phyloP scores from a whole-genome alignment of 2,797 vertebrate genomes.

The Crenuchus spilurus region DNA sequence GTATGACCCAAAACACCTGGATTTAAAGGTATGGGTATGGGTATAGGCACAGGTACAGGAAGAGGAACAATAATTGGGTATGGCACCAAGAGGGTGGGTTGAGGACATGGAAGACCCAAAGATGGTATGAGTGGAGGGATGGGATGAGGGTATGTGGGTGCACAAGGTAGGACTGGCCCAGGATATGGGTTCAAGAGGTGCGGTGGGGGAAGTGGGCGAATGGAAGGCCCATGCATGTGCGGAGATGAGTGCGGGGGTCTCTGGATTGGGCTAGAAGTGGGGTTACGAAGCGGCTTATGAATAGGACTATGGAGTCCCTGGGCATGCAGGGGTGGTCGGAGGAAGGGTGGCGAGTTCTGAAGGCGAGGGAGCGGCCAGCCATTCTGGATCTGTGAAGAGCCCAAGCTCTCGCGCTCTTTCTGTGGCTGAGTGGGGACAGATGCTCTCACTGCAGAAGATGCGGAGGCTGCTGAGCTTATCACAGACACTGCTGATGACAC shows the following conservation, averaged over 20 bases:
- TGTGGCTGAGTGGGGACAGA: conserved; percentile 3
- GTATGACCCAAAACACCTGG: conserved; percentile 84
- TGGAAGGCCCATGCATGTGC: conserved; percentile 78
- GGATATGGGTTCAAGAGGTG: conserved; percentile 87
- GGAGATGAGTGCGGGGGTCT: conserved; percentile 66
- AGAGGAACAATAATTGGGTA: conserved; percentile 96
- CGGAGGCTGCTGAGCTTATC: conserved; percentile 75
- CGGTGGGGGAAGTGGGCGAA: conserved; percentile 76
- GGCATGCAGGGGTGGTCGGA: conserved; percentile 82
- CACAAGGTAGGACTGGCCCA: conserved; percentile 87
- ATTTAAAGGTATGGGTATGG: conserved; percentile 89
- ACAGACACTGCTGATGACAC: conserved; percentile 84
- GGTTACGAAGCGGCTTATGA: conserved; percentile 44
- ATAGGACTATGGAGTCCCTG: conserved; percentile 78
- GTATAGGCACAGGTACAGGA: conserved; percentile 94
- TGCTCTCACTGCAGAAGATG: conserved; percentile 57
- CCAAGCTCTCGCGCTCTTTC: conserved; percentile 7
- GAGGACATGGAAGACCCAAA: conserved; percentile 88
- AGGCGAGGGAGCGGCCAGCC: conserved; percentile 74
- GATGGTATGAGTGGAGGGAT: conserved; percentile 92
- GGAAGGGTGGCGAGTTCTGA: conserved; percentile 74
- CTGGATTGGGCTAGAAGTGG: conserved; percentile 67
- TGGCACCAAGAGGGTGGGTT: conserved; percentile 92
- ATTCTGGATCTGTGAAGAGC: conserved; percentile 80
- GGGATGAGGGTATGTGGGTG: conserved; percentile 88